These are phyloP conservation scores for Mactra quadrangularis DNA, from an alignment of 1,140 invertebrate genomes.

Conservation along the genomic window DNA sequence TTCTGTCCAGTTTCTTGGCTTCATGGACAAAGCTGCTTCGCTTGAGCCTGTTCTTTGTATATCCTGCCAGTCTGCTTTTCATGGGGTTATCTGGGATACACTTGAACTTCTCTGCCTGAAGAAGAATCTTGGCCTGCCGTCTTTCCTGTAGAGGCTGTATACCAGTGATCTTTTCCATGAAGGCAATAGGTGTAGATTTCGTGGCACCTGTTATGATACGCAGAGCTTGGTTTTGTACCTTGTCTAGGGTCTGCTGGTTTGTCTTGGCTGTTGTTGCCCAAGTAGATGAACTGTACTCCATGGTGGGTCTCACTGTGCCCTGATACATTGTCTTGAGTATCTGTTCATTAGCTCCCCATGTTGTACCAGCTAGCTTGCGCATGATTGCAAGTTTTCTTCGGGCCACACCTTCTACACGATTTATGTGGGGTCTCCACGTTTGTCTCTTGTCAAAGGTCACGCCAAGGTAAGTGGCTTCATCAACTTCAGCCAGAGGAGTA, in stretches of 20 bases:
- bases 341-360: too few relatives aligned
- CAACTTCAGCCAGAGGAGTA: slow-evolving; percentile 29
- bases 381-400: slow-evolving; percentile 20
- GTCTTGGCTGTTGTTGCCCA: background rate
- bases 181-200: slow-evolving; percentile 42
- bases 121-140: slow-evolving; percentile 1
- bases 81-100: background rate
- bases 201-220: slow-evolving; percentile 45
- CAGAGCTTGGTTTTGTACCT: slow-evolving; percentile 26
- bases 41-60: slow-evolving; percentile 16
- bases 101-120: slow-evolving; percentile 1
- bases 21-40: slow-evolving; percentile 4
- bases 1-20: slow-evolving; percentile 13
- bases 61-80: slow-evolving; percentile 17
- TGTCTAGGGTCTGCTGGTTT: slow-evolving; percentile 2
- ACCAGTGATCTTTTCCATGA: slow-evolving; percentile 9
- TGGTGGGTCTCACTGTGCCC: background rate
- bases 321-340: too few relatives aligned
- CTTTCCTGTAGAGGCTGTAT: background rate
- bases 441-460: slow-evolving; percentile 3
- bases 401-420: slow-evolving; percentile 12
- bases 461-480: slow-evolving; percentile 27
- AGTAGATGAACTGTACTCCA: slow-evolving; percentile 13
- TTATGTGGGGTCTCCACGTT: slow-evolving; percentile 38
- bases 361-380: background rate